Conservation (phyloP, 2,113 vertebrate species). For the Entosphenus tridentatus region DNA sequence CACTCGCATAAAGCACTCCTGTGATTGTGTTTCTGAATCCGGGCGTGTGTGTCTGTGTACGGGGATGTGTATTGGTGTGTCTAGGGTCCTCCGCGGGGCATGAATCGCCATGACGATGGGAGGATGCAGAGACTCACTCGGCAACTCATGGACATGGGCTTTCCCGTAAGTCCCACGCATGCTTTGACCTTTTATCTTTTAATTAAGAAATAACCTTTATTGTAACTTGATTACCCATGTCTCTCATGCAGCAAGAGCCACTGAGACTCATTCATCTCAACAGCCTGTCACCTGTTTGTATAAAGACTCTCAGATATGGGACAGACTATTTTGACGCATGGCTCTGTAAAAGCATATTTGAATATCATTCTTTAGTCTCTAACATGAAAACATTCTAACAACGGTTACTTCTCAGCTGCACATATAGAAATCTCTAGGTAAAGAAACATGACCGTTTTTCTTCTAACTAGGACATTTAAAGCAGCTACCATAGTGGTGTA, state of each 20-base stretch:
- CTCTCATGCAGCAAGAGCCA: neutral
- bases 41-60: too few relatives aligned
- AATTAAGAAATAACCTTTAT: neutral
- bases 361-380: too few relatives aligned
- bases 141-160: constrained; percentile 98
- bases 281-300: neutral
- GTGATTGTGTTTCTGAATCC: too few relatives aligned
- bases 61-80: neutral
- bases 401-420: too few relatives aligned
- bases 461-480: too few relatives aligned
- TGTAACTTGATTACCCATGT: neutral
- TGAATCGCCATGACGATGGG: constrained; percentile 79
- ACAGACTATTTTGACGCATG: neutral
- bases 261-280: neutral
- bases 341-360: neutral
- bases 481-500: too few relatives aligned
- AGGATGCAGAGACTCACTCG: constrained; percentile 85
- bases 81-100: constrained; percentile 26
- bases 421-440: too few relatives aligned
- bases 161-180: constrained; percentile 41
- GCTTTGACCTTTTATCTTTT: neutral
- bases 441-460: too few relatives aligned
- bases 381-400: too few relatives aligned
- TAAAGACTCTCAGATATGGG: neutral
- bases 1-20: too few relatives aligned